Conservation (phyloP, 2,113 vertebrate species). For the Chaetura pelagica region DNA sequence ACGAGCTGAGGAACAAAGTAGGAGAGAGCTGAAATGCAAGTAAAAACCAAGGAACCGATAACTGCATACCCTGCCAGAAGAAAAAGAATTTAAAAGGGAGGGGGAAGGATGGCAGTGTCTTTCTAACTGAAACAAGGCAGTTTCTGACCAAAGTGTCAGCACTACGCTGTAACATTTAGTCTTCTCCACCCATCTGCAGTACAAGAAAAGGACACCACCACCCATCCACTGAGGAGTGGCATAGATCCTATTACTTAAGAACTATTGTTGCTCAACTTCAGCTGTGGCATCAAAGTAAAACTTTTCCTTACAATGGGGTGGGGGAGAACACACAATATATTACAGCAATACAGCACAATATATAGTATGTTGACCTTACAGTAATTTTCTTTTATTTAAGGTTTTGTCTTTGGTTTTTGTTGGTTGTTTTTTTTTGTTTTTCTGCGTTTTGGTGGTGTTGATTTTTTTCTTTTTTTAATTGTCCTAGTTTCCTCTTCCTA, state of each 20-base stretch:
- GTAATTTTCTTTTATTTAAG: not conserved
- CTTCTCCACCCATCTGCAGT: conserved; percentile 19
- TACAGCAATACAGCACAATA: not conserved
- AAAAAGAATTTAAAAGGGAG: not conserved
- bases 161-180: not conserved
- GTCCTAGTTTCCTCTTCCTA: not conserved
- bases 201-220: conserved; percentile 23
- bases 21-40: not conserved
- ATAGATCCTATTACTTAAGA: conserved; percentile 36
- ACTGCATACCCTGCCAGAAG: not conserved
- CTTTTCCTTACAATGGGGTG: not conserved
- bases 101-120: not conserved
- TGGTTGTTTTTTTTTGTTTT: not conserved
- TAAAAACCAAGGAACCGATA: not conserved
- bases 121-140: not conserved
- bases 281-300: conserved; percentile 29
- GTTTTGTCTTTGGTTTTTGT: rapidly evolving
- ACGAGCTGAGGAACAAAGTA: not conserved
- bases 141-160: conserved; percentile 1
- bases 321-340: not conserved
- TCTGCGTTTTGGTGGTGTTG: not conserved
- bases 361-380: too few species aligned
- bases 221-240: conserved; percentile 40
- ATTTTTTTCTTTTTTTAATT: not conserved
- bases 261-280: conserved; percentile 46